These are phyloP conservation scores for Porites rus DNA, from an alignment of 92 coral and sea anemone genomes.

Conservation along the genomic window DNA sequence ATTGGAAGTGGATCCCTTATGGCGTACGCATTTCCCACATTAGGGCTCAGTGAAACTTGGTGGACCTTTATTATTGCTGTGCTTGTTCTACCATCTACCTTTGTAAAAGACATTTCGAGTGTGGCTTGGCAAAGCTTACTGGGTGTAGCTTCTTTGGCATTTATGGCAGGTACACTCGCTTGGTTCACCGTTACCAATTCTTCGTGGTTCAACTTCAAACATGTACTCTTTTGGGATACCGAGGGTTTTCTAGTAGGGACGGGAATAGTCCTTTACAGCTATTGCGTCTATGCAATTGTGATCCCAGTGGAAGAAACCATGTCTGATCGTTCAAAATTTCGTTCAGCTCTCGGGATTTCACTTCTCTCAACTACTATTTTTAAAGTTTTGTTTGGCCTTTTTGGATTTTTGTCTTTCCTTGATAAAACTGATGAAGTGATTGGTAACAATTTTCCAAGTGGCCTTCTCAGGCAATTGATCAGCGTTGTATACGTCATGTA, in stretches of 20 bases:
- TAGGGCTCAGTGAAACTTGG: slow-evolving; percentile 30
- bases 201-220: background rate
- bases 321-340: slow-evolving; percentile 5
- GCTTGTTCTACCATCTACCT: slow-evolving; percentile 59
- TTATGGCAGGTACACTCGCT: background rate
- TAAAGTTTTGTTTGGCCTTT: slow-evolving; percentile 3
- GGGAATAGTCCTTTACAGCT: slow-evolving; percentile 14
- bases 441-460: slow-evolving; percentile 17
- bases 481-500: slow-evolving; percentile 7
- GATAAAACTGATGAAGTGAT: slow-evolving; percentile 19
- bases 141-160: slow-evolving; percentile 1
- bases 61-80: slow-evolving; percentile 47
- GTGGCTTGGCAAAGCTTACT: slow-evolving; percentile 29
- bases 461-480: slow-evolving; percentile 4
- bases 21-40: slow-evolving; percentile 27
- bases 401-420: slow-evolving; percentile 16
- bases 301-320: slow-evolving; percentile 27
- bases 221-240: slow-evolving; percentile 35
- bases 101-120: slow-evolving; percentile 8
- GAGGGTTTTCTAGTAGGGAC: background rate
- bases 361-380: background rate
- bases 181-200: slow-evolving; percentile 3
- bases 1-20: slow-evolving; percentile 63
- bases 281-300: slow-evolving; percentile 10
- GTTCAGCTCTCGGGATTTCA: slow-evolving; percentile 3